These are phyloP conservation scores for Monoplex corrugatus DNA, from an alignment of 2,888 invertebrate genomes.

Conservation along the genomic window DNA sequence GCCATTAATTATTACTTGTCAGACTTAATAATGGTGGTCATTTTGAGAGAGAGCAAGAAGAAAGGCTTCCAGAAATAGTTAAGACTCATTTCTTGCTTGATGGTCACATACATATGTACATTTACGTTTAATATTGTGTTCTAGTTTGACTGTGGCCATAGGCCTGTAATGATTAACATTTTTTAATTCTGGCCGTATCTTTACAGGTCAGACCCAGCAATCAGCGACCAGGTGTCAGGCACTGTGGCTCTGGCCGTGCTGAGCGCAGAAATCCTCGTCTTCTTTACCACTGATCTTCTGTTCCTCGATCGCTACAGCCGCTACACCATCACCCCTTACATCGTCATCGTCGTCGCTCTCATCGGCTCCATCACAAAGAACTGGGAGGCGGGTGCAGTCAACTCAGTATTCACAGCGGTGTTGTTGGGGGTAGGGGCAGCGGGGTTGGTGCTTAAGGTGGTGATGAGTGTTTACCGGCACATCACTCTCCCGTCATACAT, in stretches of 20 bases:
- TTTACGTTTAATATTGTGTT: too few relatives aligned
- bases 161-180: background rate
- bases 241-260: constrained; percentile 71
- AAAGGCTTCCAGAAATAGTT: too few relatives aligned
- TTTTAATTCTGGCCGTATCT: background rate
- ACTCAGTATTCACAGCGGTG: constrained; percentile 69
- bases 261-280: constrained; percentile 65
- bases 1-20: too few relatives aligned
- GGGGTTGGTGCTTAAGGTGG: constrained; percentile 56
- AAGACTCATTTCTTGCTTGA: too few relatives aligned
- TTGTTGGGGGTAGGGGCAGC: constrained; percentile 61
- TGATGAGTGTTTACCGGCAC: constrained; percentile 61
- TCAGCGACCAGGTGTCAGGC: constrained; percentile 57
- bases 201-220: constrained; percentile 28
- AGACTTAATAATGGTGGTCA: too few relatives aligned
- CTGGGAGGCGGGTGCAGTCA: constrained; percentile 65
- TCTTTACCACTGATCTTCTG: constrained; percentile 71
- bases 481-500: background rate
- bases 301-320: constrained; percentile 74
- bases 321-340: constrained; percentile 77
- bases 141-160: too few relatives aligned
- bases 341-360: constrained; percentile 74
- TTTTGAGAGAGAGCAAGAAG: too few relatives aligned
- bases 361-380: constrained; percentile 71
- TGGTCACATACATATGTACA: too few relatives aligned